Base-by-base conservation (phyloP, 1,140 invertebrate genomes). In the Drepana arcuata region DNA sequence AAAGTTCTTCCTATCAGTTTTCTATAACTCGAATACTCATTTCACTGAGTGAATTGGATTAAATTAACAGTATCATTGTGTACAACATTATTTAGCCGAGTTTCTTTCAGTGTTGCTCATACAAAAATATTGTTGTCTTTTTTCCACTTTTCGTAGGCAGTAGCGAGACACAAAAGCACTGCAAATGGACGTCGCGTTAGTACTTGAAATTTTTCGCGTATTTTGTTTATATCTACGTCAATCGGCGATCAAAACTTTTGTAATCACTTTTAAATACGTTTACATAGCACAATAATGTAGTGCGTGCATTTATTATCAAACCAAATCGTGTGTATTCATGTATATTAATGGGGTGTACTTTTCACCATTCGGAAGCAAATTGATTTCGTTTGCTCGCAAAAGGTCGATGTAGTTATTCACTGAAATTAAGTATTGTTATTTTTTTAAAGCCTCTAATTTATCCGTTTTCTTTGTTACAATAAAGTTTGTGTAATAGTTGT, bases 151-250 rank as follows among this genome's bases (percentile, higher is more conserved):
- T 62, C 58, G 50, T 51, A 66, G 72, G 73, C 77, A 81, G 77
- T 81, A 69, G 73, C 77, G 61, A 73, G n/a, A 26, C 24, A 6
- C 24, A 26, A n/a, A 6, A 64, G 61, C 57, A 56, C 54, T 67
- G 53, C 64, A 56, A 77, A 81, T 81, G 77, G 77, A 79, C 77
- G 77, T 81, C 62, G 57, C 45, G 46, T 49, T 32, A 70, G 65
- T 65, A 67, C 62, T 57, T 59, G 14, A 25, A 34, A 55, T 57
- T 54, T 49, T 61, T 70, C 50, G 57, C 64, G 57, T 64, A 67
- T 70, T 73, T 79, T 81, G 77, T 81, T 81, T 81, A 81, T 79
- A 81, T 77, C 66, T 67, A 35, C 72, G 66, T 60, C 59, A 70
- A 75, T 72, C 72, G 58, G 58, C 66, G 49, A 51, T 54, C 49